These are phyloP conservation scores for Cephus sareptanus DNA, from an alignment of 2,888 invertebrate species.

Conservation along the genomic window DNA sequence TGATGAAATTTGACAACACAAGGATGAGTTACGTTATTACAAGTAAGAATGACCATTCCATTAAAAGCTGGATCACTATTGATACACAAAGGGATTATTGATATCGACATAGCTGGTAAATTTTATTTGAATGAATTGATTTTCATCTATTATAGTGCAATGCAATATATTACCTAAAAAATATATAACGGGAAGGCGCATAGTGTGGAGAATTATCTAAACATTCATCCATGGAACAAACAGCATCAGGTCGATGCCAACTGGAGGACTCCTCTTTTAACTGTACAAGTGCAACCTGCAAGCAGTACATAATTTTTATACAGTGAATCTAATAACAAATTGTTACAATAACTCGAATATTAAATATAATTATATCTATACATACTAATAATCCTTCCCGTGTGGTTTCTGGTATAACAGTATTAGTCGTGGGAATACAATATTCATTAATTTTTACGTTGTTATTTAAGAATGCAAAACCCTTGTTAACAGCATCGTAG, in stretches of 20 bases:
- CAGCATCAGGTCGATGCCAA: constrained; percentile 47
- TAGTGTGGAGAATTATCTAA: constrained; percentile 31
- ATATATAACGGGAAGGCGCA: constrained; percentile 41
- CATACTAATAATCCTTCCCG: constrained; percentile 33
- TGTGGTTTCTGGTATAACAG: constrained; percentile 34
- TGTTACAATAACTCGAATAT: not conserved
- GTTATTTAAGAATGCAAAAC: constrained; percentile 29
- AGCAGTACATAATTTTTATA: not conserved
- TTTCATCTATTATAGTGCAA: not conserved
- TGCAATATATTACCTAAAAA: constrained; percentile 36
- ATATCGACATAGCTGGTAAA: not conserved
- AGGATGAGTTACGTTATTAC: constrained; percentile 37
- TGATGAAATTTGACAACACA: constrained; percentile 46
- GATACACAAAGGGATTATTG: constrained; percentile 1
- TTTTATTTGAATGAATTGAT: not conserved
- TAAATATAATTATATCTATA: not conserved
- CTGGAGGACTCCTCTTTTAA: constrained; percentile 36
- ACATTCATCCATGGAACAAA: constrained; percentile 43
- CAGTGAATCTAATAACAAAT: not conserved
- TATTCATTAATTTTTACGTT: constrained; percentile 20
- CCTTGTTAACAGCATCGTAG: constrained; percentile 28
- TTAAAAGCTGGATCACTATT: constrained; percentile 47
- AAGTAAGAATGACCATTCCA: constrained; percentile 46
- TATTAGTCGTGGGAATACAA: constrained; percentile 42
- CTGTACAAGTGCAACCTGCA: constrained; percentile 28